Evolutionary conservation across 2,888 invertebrate genomes (phyloP).

Genomic region (Chesias legatella): DNA sequence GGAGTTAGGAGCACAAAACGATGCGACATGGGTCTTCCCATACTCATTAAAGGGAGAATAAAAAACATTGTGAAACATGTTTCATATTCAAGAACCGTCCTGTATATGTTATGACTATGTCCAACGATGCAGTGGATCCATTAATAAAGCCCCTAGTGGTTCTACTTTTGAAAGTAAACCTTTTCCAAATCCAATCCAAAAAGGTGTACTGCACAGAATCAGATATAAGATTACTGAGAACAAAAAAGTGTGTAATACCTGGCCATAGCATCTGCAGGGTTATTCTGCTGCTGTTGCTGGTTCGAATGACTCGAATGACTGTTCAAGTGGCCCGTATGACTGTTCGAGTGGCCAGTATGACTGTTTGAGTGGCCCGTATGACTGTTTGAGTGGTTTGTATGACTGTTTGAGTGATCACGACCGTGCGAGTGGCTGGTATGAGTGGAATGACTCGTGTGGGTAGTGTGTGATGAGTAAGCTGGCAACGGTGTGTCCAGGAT

Average conservation of each 20-base stretch:
- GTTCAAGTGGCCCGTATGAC: slow-evolving; percentile 18
- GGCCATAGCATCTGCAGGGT: slow-evolving; percentile 60
- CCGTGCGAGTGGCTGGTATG: slow-evolving; percentile 18
- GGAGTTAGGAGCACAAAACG: too few relatives aligned
- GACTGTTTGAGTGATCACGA: slow-evolving; percentile 13
- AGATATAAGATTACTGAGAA: neutral
- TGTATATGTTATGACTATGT: too few relatives aligned
- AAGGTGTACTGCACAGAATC: too few relatives aligned
- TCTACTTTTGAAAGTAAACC: too few relatives aligned
- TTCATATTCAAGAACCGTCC: too few relatives aligned
- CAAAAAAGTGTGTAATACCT: slow-evolving; percentile 41
- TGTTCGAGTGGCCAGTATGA: slow-evolving; percentile 9
- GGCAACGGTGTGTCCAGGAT: slow-evolving; percentile 44
- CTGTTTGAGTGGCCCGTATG: slow-evolving; percentile 10
- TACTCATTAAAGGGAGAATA: too few relatives aligned
- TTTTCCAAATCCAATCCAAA: too few relatives aligned
- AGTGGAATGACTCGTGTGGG: slow-evolving; percentile 20
- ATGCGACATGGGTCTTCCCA: too few relatives aligned
- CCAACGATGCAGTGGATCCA: too few relatives aligned
- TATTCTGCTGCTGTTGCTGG: slow-evolving; percentile 25
- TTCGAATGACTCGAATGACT: slow-evolving; percentile 18
- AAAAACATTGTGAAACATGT: too few relatives aligned
- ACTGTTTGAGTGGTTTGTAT: slow-evolving; percentile 17
- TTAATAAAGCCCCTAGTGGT: too few relatives aligned
- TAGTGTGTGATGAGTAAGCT: slow-evolving; percentile 30